A percentile compares a stretch with the other conserved stretches of the same genome.
Conservation (phyloP, 2,888 invertebrate genomes). For the Alviniconcha strummeri region DNA sequence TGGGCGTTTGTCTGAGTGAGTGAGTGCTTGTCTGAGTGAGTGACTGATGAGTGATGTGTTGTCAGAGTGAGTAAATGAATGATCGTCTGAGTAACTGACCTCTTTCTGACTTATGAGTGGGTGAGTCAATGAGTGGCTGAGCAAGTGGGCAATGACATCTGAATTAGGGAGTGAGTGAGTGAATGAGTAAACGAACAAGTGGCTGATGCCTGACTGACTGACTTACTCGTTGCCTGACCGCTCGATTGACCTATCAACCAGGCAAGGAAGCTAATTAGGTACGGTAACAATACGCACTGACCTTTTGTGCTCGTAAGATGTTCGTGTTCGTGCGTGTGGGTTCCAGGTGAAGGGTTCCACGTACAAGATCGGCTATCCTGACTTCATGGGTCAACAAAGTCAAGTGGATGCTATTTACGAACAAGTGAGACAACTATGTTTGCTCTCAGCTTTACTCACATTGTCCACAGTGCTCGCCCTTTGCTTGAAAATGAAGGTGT, state of each 20-base stretch:
- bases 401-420: conserved; percentile 14
- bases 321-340: not conserved
- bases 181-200: not conserved
- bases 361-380: conserved; percentile 40
- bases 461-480: not conserved
- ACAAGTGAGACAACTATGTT: not conserved
- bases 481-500: not conserved
- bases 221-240: too few species aligned
- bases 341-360: conserved; percentile 20
- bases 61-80: not conserved
- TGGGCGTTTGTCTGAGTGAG: not conserved
- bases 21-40: not conserved
- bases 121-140: too few species aligned
- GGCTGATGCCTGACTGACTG: not conserved
- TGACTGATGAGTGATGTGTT: not conserved
- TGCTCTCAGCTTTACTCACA: not conserved
- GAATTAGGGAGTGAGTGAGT: not conserved
- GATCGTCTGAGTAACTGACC: too few species aligned
- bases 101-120: too few species aligned
- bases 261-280: too few species aligned
- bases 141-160: too few species aligned
- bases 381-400: conserved; percentile 35
- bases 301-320: not conserved
- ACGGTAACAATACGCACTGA: too few species aligned
- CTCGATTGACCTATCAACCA: too few species aligned